Percentiles rank a stretch among this genome's conserved stretches.
Conservation (phyloP, 64 coral and sea anemone species). For the Orbicella faveolata region DNA sequence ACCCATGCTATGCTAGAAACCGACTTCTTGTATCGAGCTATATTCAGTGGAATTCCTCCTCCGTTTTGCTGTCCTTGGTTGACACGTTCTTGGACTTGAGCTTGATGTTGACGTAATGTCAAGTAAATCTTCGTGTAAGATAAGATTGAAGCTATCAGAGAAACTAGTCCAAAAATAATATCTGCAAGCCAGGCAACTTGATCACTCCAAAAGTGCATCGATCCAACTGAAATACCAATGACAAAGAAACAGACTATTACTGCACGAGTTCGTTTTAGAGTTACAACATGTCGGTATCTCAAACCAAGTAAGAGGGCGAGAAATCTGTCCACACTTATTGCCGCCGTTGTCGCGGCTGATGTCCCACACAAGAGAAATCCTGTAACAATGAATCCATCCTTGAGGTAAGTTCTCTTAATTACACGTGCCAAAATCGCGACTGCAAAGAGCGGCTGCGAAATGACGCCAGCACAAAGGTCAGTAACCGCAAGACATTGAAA, state of each 20-base stretch:
- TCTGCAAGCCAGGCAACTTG: neutral
- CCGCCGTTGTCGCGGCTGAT: neutral
- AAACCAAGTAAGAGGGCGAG: neutral
- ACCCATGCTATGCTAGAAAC: too few species aligned
- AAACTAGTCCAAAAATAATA: neutral
- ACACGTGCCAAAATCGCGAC: neutral
- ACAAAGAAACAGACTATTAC: neutral
- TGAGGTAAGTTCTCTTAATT: neutral
- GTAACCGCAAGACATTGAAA: neutral
- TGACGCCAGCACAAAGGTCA: neutral
- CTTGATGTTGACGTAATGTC: neutral
- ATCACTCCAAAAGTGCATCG: neutral
- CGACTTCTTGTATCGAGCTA: too few species aligned
- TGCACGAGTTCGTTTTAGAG: neutral
- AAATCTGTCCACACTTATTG: constrained; percentile 10
- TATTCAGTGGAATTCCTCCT: too few species aligned
- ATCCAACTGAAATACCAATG: neutral
- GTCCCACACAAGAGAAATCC: neutral
- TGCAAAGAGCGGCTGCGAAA: neutral
- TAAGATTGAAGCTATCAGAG: neutral
- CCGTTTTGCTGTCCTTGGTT: neutral
- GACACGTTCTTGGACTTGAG: neutral
- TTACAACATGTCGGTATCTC: constrained; percentile 1
- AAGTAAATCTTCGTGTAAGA: neutral
- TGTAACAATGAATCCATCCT: neutral